phyloP scores from a whole-genome alignment of 2,888 invertebrate species.

The Linhomoeus sp. region DNA sequence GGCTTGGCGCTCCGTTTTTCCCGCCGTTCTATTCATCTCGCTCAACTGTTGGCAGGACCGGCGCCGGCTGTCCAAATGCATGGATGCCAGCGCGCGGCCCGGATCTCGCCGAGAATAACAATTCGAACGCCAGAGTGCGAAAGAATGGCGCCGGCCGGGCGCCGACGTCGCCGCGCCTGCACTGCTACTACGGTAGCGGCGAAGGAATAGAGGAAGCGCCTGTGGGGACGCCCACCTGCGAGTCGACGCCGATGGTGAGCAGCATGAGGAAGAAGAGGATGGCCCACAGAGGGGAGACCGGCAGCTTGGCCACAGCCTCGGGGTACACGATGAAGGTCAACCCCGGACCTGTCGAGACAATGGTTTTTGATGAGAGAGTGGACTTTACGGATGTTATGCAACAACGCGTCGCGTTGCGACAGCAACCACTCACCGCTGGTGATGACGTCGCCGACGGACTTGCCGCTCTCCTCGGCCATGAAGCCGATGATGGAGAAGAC shows the following conservation, averaged over 20 bases:
- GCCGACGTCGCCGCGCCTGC: no score
- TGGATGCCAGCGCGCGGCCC: no score
- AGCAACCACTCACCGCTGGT: conserved; percentile 20
- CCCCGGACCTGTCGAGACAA: conserved; percentile 35
- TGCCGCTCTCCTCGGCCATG: conserved; percentile 27
- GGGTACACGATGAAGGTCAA: conserved; percentile 61
- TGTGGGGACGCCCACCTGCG: conserved; percentile 3
- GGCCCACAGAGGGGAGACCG: conserved; percentile 56
- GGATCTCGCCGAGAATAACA: no score
- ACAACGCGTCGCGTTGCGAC: not conserved
- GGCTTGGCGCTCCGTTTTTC: no score
- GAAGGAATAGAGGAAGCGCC: no score
- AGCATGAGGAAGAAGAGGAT: conserved; percentile 48
- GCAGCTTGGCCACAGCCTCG: conserved; percentile 50
- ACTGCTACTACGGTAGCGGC: no score
- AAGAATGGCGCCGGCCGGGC: no score
- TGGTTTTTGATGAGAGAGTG: not conserved
- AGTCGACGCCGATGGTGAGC: conserved; percentile 7
- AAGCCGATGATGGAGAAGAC: conserved; percentile 30
- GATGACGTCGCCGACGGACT: conserved; percentile 26
- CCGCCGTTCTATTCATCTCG: no score
- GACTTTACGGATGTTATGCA: not conserved
- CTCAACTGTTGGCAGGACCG: no score
- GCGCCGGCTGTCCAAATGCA: no score
- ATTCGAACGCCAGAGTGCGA: no score